Conservation (phyloP, 2,888 invertebrate genomes). For the Drosophila paracracens region DNA sequence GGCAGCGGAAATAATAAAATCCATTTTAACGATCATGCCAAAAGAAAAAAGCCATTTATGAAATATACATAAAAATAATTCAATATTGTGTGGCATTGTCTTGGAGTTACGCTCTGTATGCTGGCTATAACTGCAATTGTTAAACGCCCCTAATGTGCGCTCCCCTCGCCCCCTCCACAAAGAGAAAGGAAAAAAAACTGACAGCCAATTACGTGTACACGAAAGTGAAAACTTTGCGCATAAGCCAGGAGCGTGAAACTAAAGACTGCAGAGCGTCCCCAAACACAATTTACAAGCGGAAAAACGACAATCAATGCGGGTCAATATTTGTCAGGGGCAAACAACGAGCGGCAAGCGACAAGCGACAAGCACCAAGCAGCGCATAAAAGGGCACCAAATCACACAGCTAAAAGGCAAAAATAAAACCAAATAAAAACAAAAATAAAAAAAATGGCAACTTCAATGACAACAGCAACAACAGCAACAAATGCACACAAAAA, state of each 20-base stretch:
- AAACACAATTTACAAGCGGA: conserved; percentile 81
- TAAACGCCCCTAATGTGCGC: conserved; percentile 42
- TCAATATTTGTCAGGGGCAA: conserved; percentile 82
- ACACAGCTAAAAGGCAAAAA: conserved; percentile 65
- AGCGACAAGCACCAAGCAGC: conserved; percentile 16
- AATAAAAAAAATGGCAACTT: conserved; percentile 42
- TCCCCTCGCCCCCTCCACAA: neutral
- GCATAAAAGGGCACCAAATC: conserved; percentile 66
- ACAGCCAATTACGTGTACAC: conserved; percentile 61
- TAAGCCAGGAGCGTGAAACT: conserved; percentile 55
- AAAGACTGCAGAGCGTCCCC: conserved; percentile 30
- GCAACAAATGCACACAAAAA: conserved; percentile 41
- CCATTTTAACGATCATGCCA: conserved; percentile 75
- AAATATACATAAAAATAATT: conserved; percentile 57
- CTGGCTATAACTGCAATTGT: conserved; percentile 30
- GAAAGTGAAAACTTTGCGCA: conserved; percentile 67
- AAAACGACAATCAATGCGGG: conserved; percentile 84
- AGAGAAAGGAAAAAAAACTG: neutral
- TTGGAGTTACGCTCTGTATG: neutral
- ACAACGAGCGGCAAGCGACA: conserved; percentile 49
- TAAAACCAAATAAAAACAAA: conserved; percentile 48
- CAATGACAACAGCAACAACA: conserved; percentile 24
- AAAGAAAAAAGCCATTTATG: conserved; percentile 29
- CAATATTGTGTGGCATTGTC: conserved; percentile 45
- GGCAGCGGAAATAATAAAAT: conserved; percentile 76